Base-by-base conservation (phyloP, 2,888 invertebrate species). In the Diaphora mendica region DNA sequence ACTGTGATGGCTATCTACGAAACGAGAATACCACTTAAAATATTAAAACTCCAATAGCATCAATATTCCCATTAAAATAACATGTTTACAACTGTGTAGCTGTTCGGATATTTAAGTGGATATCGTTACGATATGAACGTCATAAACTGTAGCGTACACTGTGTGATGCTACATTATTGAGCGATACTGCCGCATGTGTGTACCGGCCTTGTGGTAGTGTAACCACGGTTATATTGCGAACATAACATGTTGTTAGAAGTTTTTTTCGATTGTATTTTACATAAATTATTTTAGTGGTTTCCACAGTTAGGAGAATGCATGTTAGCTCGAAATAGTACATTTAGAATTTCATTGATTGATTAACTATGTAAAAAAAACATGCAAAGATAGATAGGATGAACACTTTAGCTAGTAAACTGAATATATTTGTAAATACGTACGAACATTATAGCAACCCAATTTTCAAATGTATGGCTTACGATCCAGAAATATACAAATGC, bases 41-140 rank as follows among this genome's bases (percentile, higher is more conserved):
- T 55, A 70, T 62, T 68, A 62, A 62, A 70, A 62, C 42, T 69
- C 17, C 26, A 70, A 70, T 42, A 62, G 39, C 30, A 70, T 42
- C 42, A 70, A 30, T 48, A 35, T 44, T 44, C 5, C n/a, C 39
- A 64, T 48, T 62, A 64, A 73, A 72, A 75, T n/a, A 67, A 48
- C 69, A 66, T 35, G 51, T 55, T 67, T 72, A 65, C 66, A 51
- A 66, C 33, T 42, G 51, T 23, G 65, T 64, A 68, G 73, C 51
- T 55, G 8, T 39, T 3, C 55, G 55, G 55, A n/a, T 62, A 69
- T 72, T 65, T 62, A 72, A 79, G 51, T 78, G 76, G 76, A 48
- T 69, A 72, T 67, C 39, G 70, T 79, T 74, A 68, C 64, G 74
- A 70, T 74, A 77, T 73, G 76, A 72, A 67, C 70, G 35, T 81